These are phyloP conservation scores for Tromatobia lineatoria DNA, from an alignment of 2,888 invertebrate species.

Conservation along the genomic window DNA sequence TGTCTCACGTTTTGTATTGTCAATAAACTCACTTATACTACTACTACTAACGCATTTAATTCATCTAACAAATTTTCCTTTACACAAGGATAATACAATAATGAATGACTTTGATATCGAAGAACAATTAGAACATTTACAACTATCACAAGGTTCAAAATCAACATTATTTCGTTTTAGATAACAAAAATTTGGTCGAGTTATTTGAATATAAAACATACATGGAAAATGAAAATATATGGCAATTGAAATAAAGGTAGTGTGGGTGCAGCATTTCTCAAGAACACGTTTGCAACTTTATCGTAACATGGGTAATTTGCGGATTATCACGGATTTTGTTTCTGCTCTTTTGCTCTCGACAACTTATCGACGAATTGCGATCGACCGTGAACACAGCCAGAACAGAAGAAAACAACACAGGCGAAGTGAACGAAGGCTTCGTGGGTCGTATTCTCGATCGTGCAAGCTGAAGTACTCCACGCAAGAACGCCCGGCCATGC, in stretches of 20 bases:
- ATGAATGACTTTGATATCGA: too few species aligned
- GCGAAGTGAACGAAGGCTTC: slow-evolving; percentile 33
- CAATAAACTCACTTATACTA: too few species aligned
- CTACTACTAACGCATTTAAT: too few species aligned
- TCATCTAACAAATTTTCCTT: too few species aligned
- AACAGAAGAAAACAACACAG: slow-evolving; percentile 14
- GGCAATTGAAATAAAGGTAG: not conserved
- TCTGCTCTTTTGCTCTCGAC: slow-evolving; percentile 2
- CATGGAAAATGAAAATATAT: not conserved
- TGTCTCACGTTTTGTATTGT: too few species aligned
- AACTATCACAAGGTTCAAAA: too few species aligned
- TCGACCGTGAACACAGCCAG: slow-evolving; percentile 68
- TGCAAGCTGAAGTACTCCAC: slow-evolving; percentile 53
- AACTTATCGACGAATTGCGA: slow-evolving; percentile 67
- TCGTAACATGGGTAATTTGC: slow-evolving; percentile 42
- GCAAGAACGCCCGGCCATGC: slow-evolving; percentile 64
- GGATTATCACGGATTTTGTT: slow-evolving; percentile 49
- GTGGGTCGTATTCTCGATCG: slow-evolving; percentile 54
- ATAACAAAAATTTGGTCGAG: too few species aligned
- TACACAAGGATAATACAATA: too few species aligned
- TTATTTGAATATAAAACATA: too few species aligned
- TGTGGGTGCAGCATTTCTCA: not conserved
- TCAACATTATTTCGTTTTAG: too few species aligned
- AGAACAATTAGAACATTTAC: too few species aligned
- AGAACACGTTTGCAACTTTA: slow-evolving; percentile 1